Evolutionary conservation across 2,797 vertebrate species (phyloP).

Genomic region (Arrhamphus sclerolepis): DNA sequence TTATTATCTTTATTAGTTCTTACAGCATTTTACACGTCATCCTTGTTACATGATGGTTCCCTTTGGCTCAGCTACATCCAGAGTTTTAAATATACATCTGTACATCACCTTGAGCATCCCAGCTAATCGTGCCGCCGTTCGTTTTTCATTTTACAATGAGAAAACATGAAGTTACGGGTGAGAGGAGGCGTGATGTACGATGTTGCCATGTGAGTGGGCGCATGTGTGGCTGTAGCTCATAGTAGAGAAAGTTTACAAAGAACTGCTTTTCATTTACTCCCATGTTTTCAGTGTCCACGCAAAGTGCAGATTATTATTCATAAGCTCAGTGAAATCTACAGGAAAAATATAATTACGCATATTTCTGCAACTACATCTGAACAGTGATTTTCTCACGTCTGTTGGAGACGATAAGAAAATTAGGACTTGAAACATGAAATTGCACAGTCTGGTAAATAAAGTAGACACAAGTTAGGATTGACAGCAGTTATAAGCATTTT

Average conservation of each 20-base stretch:
- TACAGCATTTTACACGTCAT: conserved; percentile 34
- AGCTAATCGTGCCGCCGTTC: conserved; percentile 61
- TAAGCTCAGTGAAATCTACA: background rate
- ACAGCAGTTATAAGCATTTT: too few species aligned
- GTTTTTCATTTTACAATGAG: conserved; percentile 31
- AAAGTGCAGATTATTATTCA: background rate
- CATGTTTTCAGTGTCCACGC: conserved; percentile 10
- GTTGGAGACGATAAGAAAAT: too few species aligned
- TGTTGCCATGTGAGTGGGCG: conserved; percentile 11
- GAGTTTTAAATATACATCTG: conserved; percentile 67
- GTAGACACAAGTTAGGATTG: too few species aligned
- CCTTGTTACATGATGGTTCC: conserved; percentile 35
- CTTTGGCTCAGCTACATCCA: conserved; percentile 37
- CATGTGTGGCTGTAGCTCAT: conserved; percentile 12
- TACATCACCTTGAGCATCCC: conserved; percentile 54
- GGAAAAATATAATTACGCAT: conserved; percentile 11
- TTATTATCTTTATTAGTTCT: conserved; percentile 35
- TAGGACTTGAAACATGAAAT: too few species aligned
- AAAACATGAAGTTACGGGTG: conserved; percentile 35
- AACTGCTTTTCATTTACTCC: background rate
- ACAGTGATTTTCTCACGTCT: too few species aligned
- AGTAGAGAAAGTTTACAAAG: conserved; percentile 10
- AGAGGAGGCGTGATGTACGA: conserved; percentile 35
- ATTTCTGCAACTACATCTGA: conserved; percentile 18
- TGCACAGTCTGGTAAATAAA: too few species aligned